phyloP scores from a whole-genome alignment of 2,797 vertebrate genomes.

The Takifugu ocellatus region DNA sequence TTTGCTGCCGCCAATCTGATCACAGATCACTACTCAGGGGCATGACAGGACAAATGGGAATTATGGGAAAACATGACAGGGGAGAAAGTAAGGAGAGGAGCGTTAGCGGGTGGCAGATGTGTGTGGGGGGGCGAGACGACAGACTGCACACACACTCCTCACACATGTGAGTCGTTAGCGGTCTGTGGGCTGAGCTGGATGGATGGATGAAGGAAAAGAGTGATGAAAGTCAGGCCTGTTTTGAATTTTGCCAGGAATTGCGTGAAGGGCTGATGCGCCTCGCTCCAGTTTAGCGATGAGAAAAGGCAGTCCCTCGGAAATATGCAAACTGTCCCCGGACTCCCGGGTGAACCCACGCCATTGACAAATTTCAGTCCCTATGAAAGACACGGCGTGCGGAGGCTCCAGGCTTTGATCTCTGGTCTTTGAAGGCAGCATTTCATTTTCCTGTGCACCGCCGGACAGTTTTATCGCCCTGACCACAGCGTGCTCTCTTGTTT shows the following conservation, averaged over 20 bases:
- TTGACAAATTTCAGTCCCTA: neutral
- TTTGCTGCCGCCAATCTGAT: slow-evolving; percentile 36
- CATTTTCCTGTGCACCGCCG: no score
- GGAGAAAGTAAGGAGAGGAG: slow-evolving; percentile 41
- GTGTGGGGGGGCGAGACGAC: slow-evolving; percentile 26
- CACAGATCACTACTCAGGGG: slow-evolving; percentile 39
- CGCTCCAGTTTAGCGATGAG: slow-evolving; percentile 23
- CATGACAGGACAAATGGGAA: slow-evolving; percentile 22
- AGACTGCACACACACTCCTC: slow-evolving; percentile 59
- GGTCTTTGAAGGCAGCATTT: neutral
- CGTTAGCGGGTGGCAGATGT: slow-evolving; percentile 37
- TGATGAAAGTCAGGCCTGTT: slow-evolving; percentile 68
- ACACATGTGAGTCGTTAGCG: slow-evolving; percentile 79
- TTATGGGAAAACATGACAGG: slow-evolving; percentile 8
- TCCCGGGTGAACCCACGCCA: neutral
- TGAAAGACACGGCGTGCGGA: neutral
- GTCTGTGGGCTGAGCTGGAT: slow-evolving; percentile 60
- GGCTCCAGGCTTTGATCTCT: neutral
- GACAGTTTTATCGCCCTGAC: slow-evolving; percentile 13
- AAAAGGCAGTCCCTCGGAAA: slow-evolving; percentile 23
- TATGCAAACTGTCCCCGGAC: slow-evolving; percentile 16
- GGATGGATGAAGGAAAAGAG: slow-evolving; percentile 39
- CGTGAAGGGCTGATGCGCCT: slow-evolving; percentile 41
- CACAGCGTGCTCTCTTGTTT: slow-evolving; percentile 13
- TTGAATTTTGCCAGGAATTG: slow-evolving; percentile 69